Base-by-base conservation (phyloP, 2,113 vertebrate genomes). In the Heloderma charlesbogerti region DNA sequence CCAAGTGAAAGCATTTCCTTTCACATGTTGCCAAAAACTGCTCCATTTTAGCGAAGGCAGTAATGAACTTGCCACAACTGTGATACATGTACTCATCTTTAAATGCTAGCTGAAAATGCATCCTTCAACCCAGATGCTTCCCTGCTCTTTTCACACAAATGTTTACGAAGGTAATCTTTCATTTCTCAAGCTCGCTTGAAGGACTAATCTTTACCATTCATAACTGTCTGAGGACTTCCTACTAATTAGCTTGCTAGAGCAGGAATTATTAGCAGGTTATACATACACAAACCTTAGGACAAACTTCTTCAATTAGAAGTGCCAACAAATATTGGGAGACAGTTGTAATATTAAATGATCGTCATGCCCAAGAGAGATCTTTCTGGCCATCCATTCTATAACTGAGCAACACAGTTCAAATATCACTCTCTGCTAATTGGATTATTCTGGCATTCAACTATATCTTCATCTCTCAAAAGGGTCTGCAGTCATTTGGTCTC, bases 171-270 rank as follows among this genome's bases (percentile, higher is more conserved):
- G 85, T 82, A 93, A 92, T 90, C 0, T 37, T 86, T 54, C 12
- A 0, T 34, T 91, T 92, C 69, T 75, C 69, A 63, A 85, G 85
- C 86, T 91, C 63, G 45, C 37, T 40, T 27, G 85, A 63, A 93
- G 92, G 93, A 91, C 88, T 95, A 92, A 87, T 94, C 92, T 88
- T 67, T 92, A 25, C 25, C 75, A 86, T 54, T 86, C 86, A 72
- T 88, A 93, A 93, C 93, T 89, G 86, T 89, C 80, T 72, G 54
- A 78, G 86, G 77, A 67, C 18, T 88, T 89, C 54, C 0, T 89
- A 16, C 86, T 92, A 95, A 96, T 95, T 94, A 95, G 94, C 63
- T 87, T 81, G 91, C 93, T 87, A 89, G 91, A 92, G 91, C 22
- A 69, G 5, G 66, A 4, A 66, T 66, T 89, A 94, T 93, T 82